A percentile compares a stretch with the other conserved stretches of the same genome.
phyloP scores from a whole-genome alignment of 2,797 vertebrate genomes.

The Sebastes iracundus region DNA sequence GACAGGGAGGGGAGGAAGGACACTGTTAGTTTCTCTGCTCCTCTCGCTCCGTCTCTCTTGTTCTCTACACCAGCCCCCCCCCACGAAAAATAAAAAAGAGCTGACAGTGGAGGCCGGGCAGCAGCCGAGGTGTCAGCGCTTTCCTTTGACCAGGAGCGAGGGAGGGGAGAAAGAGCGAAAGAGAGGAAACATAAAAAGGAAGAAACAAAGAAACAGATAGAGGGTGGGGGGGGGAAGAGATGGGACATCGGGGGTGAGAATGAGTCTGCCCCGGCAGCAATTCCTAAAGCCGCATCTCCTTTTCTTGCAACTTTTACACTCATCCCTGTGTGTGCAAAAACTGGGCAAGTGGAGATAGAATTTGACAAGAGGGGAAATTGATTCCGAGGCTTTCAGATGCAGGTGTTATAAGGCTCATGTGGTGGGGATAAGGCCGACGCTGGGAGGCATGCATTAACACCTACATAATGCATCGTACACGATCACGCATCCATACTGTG shows the following conservation, averaged over 20 bases:
- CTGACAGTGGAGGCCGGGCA: slow-evolving; percentile 70
- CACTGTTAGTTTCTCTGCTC: slow-evolving; percentile 14
- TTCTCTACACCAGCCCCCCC: slow-evolving; percentile 21
- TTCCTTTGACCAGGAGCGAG: slow-evolving; percentile 70
- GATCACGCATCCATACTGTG: neutral
- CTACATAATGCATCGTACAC: slow-evolving; percentile 50
- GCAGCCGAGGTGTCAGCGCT: slow-evolving; percentile 76
- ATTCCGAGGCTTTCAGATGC: slow-evolving; percentile 62
- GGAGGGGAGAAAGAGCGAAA: slow-evolving; percentile 31
- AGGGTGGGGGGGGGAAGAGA: neutral
- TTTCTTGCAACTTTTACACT: slow-evolving; percentile 62
- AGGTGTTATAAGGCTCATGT: slow-evolving; percentile 56
- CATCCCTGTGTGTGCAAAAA: slow-evolving; percentile 53
- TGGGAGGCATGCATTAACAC: slow-evolving; percentile 43
- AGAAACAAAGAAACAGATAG: slow-evolving; percentile 58
- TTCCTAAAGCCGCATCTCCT: slow-evolving; percentile 48
- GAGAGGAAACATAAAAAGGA: slow-evolving; percentile 42
- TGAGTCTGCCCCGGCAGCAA: slow-evolving; percentile 59
- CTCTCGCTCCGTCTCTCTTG: slow-evolving; percentile 13
- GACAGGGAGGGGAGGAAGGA: slow-evolving; percentile 16
- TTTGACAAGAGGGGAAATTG: slow-evolving; percentile 72
- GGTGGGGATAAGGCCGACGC: slow-evolving; percentile 25
- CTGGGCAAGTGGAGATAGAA: slow-evolving; percentile 56
- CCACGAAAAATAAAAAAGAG: slow-evolving; percentile 69
- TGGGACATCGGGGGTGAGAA: slow-evolving; percentile 59